A percentile compares a stretch with the other conserved stretches of the same genome.
These are phyloP conservation scores for Coendou prehensilis DNA, from an alignment of 2,797 vertebrate genomes.

Conservation along the genomic window DNA sequence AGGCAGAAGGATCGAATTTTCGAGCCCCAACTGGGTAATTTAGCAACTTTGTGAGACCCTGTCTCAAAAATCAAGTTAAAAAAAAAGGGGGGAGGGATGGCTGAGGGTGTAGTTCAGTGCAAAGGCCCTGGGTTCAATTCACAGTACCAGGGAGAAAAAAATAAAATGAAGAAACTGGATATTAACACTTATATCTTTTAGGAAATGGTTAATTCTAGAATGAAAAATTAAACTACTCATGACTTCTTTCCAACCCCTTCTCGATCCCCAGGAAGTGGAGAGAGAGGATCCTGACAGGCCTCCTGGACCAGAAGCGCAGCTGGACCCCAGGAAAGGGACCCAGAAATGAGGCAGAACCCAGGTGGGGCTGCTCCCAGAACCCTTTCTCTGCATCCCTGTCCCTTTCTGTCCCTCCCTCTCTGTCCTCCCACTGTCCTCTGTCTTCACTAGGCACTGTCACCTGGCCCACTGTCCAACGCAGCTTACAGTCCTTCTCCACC, in stretches of 20 bases:
- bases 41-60: background rate
- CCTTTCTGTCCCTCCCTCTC: background rate
- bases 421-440: too few relatives aligned
- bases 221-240: slow-evolving; percentile 9
- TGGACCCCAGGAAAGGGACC: background rate
- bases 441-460: background rate
- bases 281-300: background rate
- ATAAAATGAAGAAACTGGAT: background rate
- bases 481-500: background rate
- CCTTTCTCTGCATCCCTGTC: background rate
- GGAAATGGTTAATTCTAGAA: slow-evolving; percentile 48
- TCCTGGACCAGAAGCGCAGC: background rate
- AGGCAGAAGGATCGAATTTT: background rate
- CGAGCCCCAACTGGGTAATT: background rate
- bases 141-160: background rate
- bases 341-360: background rate
- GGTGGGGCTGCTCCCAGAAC: background rate
- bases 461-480: background rate
- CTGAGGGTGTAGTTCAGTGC: background rate
- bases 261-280: background rate
- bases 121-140: background rate
- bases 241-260: background rate
- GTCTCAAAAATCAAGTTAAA: background rate
- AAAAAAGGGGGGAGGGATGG: background rate
- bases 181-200: slow-evolving; percentile 27